Percentiles rank a stretch among this genome's conserved stretches.
Conservation (phyloP, 2,888 invertebrate species). For the Atrina japonica region DNA sequence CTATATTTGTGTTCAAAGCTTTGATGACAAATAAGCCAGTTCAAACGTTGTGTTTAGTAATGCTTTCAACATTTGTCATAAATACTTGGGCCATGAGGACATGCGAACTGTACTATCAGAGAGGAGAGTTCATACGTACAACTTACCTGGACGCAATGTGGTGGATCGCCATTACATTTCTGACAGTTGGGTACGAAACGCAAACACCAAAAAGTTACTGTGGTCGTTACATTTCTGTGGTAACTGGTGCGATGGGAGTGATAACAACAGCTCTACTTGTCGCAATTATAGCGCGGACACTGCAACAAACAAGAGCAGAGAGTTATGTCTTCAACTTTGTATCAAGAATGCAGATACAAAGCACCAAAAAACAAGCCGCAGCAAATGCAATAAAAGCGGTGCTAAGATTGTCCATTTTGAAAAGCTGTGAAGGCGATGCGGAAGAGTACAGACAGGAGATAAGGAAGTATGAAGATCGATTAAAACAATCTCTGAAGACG, state of each 20-base stretch:
- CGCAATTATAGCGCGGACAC: constrained; percentile 67
- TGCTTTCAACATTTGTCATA: constrained; percentile 68
- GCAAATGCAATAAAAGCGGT: constrained; percentile 69
- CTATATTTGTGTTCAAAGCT: constrained; percentile 72
- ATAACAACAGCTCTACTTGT: constrained; percentile 71
- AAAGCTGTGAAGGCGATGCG: constrained; percentile 39
- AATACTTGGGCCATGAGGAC: constrained; percentile 75
- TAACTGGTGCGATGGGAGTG: constrained; percentile 70
- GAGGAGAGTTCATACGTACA: constrained; percentile 48
- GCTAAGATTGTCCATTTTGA: constrained; percentile 57
- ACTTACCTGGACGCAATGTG: constrained; percentile 71
- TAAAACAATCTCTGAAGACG: constrained; percentile 58
- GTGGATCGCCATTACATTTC: constrained; percentile 72
- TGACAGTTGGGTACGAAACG: constrained; percentile 74
- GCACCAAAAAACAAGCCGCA: constrained; percentile 62
- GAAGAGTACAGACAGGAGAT: constrained; percentile 43
- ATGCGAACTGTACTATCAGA: constrained; percentile 72
- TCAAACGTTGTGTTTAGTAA: constrained; percentile 58
- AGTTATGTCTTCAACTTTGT: constrained; percentile 72
- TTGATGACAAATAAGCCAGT: constrained; percentile 69
- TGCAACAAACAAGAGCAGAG: constrained; percentile 69
- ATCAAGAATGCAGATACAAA: constrained; percentile 66
- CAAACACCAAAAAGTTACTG: constrained; percentile 71
- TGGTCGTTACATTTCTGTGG: constrained; percentile 72
- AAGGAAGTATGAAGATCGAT: constrained; percentile 51